Percentiles rank a stretch among this genome's conserved stretches.
Evolutionary conservation across 2,113 vertebrate species (phyloP).

Genomic region (Aldabrachelys gigantea): DNA sequence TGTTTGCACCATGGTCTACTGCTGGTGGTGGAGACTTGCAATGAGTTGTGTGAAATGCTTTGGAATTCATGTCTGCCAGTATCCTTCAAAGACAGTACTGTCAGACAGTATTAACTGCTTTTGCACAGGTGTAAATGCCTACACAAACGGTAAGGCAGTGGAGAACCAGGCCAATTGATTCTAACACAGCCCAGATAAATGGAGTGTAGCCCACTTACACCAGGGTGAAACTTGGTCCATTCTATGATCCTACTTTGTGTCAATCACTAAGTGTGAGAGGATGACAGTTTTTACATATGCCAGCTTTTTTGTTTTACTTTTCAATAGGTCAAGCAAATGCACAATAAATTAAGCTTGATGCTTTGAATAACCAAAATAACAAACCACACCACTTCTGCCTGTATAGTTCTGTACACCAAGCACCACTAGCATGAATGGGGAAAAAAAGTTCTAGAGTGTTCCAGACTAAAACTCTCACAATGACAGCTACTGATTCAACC

Average conservation of each 20-base stretch:
- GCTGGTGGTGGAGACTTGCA: neutral
- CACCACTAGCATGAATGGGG: neutral
- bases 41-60: neutral
- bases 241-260: neutral
- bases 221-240: neutral
- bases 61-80: neutral
- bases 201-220: neutral
- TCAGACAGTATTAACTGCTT: neutral
- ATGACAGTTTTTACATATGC: rapidly evolving
- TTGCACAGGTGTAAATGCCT: neutral
- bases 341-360: neutral
- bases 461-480: constrained; percentile 25
- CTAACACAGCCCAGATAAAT: rapidly evolving
- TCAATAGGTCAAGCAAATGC: neutral
- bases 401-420: neutral
- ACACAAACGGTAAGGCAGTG: neutral
- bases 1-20: neutral
- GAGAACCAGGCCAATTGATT: neutral
- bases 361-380: neutral
- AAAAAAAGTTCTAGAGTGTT: neutral
- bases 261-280: neutral
- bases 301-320: neutral
- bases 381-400: neutral
- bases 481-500: constrained; percentile 45
- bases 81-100: neutral